Percentiles rank a stretch among this genome's conserved stretches.
Evolutionary conservation across 2,113 vertebrate genomes (phyloP).

Genomic region (Piprites chloris): DNA sequence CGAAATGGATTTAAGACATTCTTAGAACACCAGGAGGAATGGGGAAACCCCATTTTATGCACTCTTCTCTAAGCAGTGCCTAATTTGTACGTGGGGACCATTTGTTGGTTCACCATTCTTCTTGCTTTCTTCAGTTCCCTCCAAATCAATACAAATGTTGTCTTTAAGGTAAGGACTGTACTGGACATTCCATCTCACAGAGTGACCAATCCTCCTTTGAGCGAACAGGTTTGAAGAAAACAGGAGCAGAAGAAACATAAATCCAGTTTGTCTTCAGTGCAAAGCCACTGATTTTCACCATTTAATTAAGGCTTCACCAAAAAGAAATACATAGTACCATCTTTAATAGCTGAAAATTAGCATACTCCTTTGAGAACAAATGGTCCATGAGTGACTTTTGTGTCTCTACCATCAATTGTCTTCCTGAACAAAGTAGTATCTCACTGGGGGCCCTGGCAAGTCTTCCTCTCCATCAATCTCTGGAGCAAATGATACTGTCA

Average conservation of each 20-base stretch:
- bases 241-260: conserved; percentile 24
- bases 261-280: conserved; percentile 62
- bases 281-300: conserved; percentile 46
- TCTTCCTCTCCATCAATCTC: conserved; percentile 92
- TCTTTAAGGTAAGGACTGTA: conserved; percentile 13
- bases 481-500: conserved; percentile 94
- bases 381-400: conserved; percentile 29
- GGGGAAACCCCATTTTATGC: background rate
- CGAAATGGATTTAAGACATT: background rate
- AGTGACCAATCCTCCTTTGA: conserved; percentile 16
- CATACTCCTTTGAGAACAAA: conserved; percentile 55
- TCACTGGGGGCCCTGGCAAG: conserved; percentile 92
- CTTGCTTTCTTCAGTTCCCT: background rate
- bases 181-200: conserved; percentile 27
- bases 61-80: background rate
- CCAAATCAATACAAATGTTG: background rate
- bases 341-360: conserved; percentile 58
- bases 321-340: conserved; percentile 64
- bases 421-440: conserved; percentile 88
- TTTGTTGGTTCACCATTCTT: background rate
- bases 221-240: conserved; percentile 2
- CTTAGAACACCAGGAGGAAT: background rate
- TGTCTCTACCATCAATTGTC: conserved; percentile 66
- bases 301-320: conserved; percentile 76
- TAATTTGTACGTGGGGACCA: background rate